Percentiles rank a stretch among this genome's conserved stretches.
Conservation (phyloP, 2,888 invertebrate genomes). For the Phasia obesa region DNA sequence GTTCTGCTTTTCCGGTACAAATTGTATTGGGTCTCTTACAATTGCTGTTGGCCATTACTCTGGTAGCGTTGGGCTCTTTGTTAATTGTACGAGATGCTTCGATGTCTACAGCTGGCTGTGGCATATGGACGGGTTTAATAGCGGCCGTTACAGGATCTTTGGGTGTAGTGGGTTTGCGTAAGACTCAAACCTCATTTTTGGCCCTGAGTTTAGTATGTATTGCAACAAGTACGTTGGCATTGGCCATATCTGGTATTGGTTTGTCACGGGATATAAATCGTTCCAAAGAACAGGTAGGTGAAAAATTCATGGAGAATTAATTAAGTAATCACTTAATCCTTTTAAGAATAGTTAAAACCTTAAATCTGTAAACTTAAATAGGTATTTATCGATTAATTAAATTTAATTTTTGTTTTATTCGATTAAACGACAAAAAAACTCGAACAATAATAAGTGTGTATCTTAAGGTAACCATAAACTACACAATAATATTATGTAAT, state of each 20-base stretch:
- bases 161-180: conserved; percentile 82
- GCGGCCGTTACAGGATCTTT: conserved; percentile 81
- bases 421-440: too few species aligned
- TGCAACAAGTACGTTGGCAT: conserved; percentile 81
- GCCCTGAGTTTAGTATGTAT: conserved; percentile 82
- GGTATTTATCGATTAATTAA: too few species aligned
- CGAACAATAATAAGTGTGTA: too few species aligned
- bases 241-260: conserved; percentile 82
- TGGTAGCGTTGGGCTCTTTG: conserved; percentile 81
- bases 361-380: too few species aligned
- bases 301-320: background rate
- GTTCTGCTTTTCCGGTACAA: conserved; percentile 79
- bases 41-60: conserved; percentile 79
- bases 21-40: conserved; percentile 80
- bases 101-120: conserved; percentile 80
- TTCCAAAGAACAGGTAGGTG: conserved; percentile 76
- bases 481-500: too few species aligned
- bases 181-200: conserved; percentile 81
- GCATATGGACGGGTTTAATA: conserved; percentile 81
- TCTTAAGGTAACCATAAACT: too few species aligned
- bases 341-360: too few species aligned
- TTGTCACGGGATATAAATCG: conserved; percentile 81
- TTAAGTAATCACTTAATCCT: too few species aligned
- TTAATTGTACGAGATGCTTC: conserved; percentile 80
- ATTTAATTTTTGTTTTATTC: too few species aligned